These are phyloP conservation scores for Myiozetetes cayanensis DNA, from an alignment of 2,113 vertebrate genomes.

Conservation along the genomic window DNA sequence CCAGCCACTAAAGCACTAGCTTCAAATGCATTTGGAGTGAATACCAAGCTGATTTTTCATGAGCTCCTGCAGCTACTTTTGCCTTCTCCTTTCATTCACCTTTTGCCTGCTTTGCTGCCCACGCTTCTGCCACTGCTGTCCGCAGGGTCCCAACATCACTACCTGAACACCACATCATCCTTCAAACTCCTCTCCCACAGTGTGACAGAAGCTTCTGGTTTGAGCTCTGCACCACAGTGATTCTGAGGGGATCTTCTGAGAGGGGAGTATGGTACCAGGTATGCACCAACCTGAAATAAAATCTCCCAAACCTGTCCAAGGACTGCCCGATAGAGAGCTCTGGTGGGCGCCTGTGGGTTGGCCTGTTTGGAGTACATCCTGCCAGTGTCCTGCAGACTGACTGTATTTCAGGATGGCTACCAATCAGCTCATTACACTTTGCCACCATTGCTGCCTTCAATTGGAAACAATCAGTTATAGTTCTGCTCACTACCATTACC, in stretches of 20 bases:
- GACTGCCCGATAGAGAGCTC: neutral
- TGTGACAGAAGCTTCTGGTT: neutral
- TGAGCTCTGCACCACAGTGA: rapidly evolving
- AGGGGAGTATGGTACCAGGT: neutral
- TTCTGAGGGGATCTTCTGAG: neutral
- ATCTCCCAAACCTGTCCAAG: neutral
- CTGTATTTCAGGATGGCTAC: neutral
- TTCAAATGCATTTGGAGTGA: neutral
- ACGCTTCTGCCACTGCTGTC: neutral
- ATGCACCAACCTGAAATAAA: neutral
- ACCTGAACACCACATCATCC: rapidly evolving
- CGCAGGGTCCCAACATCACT: neutral
- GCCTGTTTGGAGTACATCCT: neutral
- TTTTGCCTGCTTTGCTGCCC: neutral
- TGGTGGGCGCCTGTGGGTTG: neutral
- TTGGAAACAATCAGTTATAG: neutral
- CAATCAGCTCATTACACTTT: neutral
- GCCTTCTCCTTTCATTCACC: neutral
- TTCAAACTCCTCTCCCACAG: neutral
- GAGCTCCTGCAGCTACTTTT: neutral
- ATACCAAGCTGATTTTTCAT: neutral
- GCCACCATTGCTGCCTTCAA: neutral
- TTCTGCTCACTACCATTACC: neutral
- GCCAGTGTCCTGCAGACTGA: neutral
- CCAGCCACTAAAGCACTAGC: neutral